Evolutionary conservation across 1,140 invertebrate species (phyloP).

Genomic region (Rhagoletis pomonella): DNA sequence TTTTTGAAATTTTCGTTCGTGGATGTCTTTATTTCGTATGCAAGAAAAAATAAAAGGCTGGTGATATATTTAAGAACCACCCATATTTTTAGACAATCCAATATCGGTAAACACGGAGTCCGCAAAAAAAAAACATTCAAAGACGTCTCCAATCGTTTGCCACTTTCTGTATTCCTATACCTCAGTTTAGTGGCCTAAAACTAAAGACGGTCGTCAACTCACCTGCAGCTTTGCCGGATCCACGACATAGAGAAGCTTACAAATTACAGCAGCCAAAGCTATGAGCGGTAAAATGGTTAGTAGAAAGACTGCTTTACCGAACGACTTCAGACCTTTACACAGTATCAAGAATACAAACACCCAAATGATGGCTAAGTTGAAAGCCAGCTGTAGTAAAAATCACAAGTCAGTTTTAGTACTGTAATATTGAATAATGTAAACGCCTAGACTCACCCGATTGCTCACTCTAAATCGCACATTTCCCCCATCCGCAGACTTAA

Average conservation of each 20-base stretch:
- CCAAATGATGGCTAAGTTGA: constrained; percentile 93
- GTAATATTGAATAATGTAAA: neutral
- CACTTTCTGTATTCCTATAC: no score
- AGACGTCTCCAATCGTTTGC: no score
- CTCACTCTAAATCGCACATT: constrained; percentile 69
- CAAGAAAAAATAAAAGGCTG: no score
- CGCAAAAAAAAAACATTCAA: no score
- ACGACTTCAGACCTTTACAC: constrained; percentile 89
- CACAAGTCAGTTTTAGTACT: neutral
- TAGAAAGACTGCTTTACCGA: constrained; percentile 82
- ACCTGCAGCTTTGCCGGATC: constrained; percentile 67
- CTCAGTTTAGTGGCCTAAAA: no score
- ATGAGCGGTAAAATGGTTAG: constrained; percentile 65
- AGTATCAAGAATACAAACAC: constrained; percentile 91
- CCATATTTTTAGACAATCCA: no score
- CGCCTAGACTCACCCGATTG: constrained; percentile 66
- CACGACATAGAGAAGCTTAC: constrained; percentile 67
- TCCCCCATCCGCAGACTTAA: constrained; percentile 73
- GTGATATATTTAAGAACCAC: no score
- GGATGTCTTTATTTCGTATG: no score
- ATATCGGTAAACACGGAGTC: no score
- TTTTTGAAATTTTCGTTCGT: no score
- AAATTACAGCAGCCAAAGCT: constrained; percentile 62
- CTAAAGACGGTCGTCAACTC: neutral
- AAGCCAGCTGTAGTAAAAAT: constrained; percentile 81